Conservation (phyloP, 2,888 invertebrate genomes). For the Oscheius myriophilus region DNA sequence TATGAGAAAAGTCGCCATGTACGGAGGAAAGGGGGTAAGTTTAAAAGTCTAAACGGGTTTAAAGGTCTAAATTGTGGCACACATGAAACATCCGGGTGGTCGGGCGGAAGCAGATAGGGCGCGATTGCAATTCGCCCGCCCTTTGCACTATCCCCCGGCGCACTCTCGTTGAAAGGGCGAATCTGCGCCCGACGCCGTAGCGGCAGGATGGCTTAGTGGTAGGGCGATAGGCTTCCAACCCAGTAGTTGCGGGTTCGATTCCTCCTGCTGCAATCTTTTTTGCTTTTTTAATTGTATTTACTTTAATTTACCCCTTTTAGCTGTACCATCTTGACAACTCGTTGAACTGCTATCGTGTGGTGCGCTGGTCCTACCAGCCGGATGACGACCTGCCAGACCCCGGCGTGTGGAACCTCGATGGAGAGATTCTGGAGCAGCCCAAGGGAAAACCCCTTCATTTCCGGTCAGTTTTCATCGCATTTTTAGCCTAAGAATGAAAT, state of each 20-base stretch:
- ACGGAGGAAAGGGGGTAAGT: conserved; percentile 64
- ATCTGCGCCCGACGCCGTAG: too few species aligned
- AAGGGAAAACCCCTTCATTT: conserved; percentile 63
- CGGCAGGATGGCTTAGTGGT: too few species aligned
- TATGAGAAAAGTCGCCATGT: conserved; percentile 68
- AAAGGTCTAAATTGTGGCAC: not conserved
- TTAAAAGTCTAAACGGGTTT: not conserved
- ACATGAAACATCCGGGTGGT: not conserved
- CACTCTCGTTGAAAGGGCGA: not conserved
- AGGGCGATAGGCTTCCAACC: too few species aligned
- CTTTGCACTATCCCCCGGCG: not conserved
- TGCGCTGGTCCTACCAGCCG: conserved; percentile 65
- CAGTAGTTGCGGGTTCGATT: too few species aligned
- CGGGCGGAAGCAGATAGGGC: not conserved
- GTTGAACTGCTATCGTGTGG: conserved; percentile 64
- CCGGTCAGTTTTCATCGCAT: conserved; percentile 34
- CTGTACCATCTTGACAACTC: conserved; percentile 52
- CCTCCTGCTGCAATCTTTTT: not conserved
- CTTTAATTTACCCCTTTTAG: conserved; percentile 27
- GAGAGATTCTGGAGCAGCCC: conserved; percentile 67
- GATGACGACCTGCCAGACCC: conserved; percentile 51
- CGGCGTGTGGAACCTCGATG: conserved; percentile 69
- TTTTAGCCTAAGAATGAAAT: not conserved
- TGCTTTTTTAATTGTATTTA: not conserved
- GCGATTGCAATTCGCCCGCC: not conserved